Evolutionary conservation across 2,797 vertebrate species (phyloP).

Genomic region (Sorex maritimensis): DNA sequence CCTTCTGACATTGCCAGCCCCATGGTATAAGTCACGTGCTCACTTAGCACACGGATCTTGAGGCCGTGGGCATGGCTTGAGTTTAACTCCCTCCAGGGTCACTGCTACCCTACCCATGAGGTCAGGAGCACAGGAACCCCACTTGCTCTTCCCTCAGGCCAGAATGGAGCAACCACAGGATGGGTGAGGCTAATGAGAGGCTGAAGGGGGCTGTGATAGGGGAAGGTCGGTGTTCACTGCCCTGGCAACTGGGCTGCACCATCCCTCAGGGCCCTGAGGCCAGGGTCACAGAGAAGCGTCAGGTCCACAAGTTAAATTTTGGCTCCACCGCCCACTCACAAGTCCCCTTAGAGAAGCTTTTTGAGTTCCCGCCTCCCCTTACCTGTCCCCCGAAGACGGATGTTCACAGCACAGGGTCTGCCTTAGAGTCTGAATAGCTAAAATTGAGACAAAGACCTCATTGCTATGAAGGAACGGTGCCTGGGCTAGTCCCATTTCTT

Average conservation of each 20-base stretch:
- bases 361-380: background rate
- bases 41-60: background rate
- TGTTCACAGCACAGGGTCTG: no score
- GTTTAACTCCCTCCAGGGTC: background rate
- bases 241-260: accelerated
- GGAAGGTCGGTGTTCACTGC: no score
- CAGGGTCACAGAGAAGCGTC: background rate
- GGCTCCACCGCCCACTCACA: background rate
- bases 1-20: background rate
- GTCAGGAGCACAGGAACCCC: background rate
- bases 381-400: background rate
- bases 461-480: no score
- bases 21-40: background rate
- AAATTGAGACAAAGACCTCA: no score
- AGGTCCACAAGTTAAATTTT: background rate
- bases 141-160: no score
- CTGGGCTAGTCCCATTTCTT: no score
- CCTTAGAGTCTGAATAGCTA: no score
- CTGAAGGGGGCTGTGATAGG: no score
- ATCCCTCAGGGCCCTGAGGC: background rate
- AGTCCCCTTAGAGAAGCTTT: background rate
- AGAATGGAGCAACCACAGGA: no score
- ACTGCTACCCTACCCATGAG: background rate
- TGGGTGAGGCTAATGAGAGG: no score
- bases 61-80: background rate